Evolutionary conservation across 2,113 vertebrate genomes (phyloP), one percentile per base, ranked within the genome.

Genomic region (Tretioscincus oriximinensis): DNA sequence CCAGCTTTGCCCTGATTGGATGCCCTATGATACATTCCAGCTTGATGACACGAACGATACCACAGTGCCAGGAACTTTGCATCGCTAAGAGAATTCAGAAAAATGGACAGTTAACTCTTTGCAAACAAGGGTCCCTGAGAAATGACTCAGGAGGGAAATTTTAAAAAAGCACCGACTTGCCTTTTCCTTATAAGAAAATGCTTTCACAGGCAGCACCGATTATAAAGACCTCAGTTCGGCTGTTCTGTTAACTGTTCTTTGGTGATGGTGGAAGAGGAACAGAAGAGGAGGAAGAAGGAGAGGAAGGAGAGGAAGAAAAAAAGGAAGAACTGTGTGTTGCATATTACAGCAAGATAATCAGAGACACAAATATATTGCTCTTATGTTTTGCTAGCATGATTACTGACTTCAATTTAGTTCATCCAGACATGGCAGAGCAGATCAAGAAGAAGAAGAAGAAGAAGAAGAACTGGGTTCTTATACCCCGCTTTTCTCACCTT

Each of bases 71-170:
- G 22, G n/a, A 81, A 29, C 35, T 76, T 75, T 76, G 49, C 73
- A 74, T 49, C 63, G 29, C 20, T 31, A 35, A 51, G 73, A 67
- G 72, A 75, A 61, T 29, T 76, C 35, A 69, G 31, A 9, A 61
- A n/a, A 76, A 35, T 9, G 28, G 22, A 60, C 0, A 1, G 11
- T n/a, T 0, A 0, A n/a, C 35, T 65, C 11, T 14, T 69, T 0
- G 58, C 67, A 0, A 3, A 0, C 8, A 0, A 0, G 1, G 0
- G 5, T 51, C 20, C 1, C 29, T 0, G 8, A 22, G 1, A 0
- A 0, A 49, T 85, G 88, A 90, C 70, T 86, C 84, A 87, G 14
- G 14, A 61, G 10, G 89, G 85, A 0, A 61, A 85, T 71, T 78
- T 29, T 51, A 1, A 9, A 5, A 8, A 1, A 1, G 49, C 5